These are phyloP conservation scores for Beaufortia kweichowensis DNA, from an alignment of 2,113 vertebrate species.

Conservation along the genomic window DNA sequence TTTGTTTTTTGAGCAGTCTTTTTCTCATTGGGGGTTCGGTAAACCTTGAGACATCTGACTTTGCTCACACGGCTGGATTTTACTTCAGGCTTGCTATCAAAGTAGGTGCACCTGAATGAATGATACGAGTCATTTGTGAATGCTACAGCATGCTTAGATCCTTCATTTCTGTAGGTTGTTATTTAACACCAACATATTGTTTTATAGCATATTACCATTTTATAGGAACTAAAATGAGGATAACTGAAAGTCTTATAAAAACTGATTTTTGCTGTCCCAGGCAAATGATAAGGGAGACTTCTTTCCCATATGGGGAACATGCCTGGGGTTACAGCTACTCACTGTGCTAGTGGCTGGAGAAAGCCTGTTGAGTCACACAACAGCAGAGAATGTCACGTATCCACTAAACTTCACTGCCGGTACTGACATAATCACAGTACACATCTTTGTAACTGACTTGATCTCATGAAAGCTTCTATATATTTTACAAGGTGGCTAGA, in stretches of 20 bases:
- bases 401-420: slow-evolving; percentile 66
- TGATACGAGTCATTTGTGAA: background rate
- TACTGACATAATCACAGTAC: background rate
- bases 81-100: slow-evolving; percentile 73
- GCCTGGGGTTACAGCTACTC: slow-evolving; percentile 78
- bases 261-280: slow-evolving; percentile 58
- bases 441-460: background rate
- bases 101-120: slow-evolving; percentile 67
- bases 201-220: background rate
- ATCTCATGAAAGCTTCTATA: too few species aligned
- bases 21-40: slow-evolving; percentile 74
- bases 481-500: too few species aligned
- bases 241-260: background rate
- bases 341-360: slow-evolving; percentile 72
- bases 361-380: slow-evolving; percentile 67
- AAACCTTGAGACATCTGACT: slow-evolving; percentile 72
- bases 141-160: background rate
- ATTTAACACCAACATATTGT: too few species aligned
- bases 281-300: slow-evolving; percentile 74
- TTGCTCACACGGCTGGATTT: slow-evolving; percentile 69
- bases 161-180: background rate
- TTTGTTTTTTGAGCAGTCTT: slow-evolving; percentile 59
- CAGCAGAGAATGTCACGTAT: slow-evolving; percentile 69
- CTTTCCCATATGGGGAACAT: slow-evolving; percentile 84
- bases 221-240: background rate